Base-by-base conservation (phyloP, 2,113 vertebrate species). In the Aptenodytes forsteri region DNA sequence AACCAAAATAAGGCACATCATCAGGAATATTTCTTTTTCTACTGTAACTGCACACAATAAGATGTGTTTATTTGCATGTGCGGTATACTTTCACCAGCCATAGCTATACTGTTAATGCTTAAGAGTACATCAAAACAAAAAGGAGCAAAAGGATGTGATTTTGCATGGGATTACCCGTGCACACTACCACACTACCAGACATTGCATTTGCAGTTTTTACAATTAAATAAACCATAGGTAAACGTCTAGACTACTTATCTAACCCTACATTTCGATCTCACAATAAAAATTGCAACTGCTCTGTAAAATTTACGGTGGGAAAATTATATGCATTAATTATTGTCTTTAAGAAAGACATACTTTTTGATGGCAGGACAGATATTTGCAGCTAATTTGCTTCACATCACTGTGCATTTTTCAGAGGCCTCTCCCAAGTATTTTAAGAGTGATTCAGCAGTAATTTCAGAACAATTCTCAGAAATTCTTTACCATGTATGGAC, bases 401-500 rank as follows among this genome's bases (percentile, higher is more conserved):
- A 87, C 65, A 96, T 76, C 38, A 29, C 62, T 83, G 40, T 11
- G 4, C 19, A 54, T 77, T 88, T 89, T 84, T 83, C 93, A 92
- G 77, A 90, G 15, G 26, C 78, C 49, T 93, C 72, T 89, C 54
- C 46, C 18, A 79, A 93, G 59, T 83, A 69, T 83, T 96, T 94
- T 76, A 75, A 55, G 79, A 92, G 77, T 72, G 77, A 95, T 94
- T 95, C 95, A 95, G 91, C 90, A 93, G 54, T 70, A 90, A 95
- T 86, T 95, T 80, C 86, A 93, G 97, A 91, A 50, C 83, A 84
- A 92, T 95, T 95, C 80, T 87, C 80, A 89, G 67, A 97, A 94
- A 97, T 96, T 85, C 85, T 94, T 97, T 95, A 94, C 97, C 93
- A 72, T 95, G 69, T 97, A 93, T 82, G 90, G 92, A 52, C 92